These are phyloP conservation scores for Seira ritae DNA, from an alignment of 2,888 invertebrate genomes.

Conservation along the genomic window DNA sequence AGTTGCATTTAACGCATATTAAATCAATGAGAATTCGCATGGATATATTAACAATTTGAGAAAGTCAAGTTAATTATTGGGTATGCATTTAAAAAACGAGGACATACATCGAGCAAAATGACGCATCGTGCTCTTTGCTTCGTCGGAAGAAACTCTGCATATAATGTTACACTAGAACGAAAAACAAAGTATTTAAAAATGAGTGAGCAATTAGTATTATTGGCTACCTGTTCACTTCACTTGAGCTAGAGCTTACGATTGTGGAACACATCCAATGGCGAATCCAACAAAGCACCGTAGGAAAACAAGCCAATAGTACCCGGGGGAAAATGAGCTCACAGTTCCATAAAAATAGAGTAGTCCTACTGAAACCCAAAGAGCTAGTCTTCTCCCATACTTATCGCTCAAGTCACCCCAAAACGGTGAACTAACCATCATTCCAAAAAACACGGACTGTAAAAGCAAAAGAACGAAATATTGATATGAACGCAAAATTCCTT, in stretches of 20 bases:
- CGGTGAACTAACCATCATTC: constrained; percentile 98
- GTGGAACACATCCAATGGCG: constrained; percentile 97
- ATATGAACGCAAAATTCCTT: neutral
- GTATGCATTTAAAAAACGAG: too few species aligned
- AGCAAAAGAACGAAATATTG: neutral
- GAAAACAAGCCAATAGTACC: constrained; percentile 92
- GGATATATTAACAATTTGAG: neutral
- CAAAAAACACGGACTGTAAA: constrained; percentile 84
- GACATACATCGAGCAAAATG: constrained; percentile 92
- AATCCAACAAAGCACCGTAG: constrained; percentile 95
- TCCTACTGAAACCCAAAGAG: constrained; percentile 92
- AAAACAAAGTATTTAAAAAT: constrained; percentile 19
- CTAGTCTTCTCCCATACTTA: constrained; percentile 87
- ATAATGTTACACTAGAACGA: constrained; percentile 89
- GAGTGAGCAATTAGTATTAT: neutral
- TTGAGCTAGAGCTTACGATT: constrained; percentile 91
- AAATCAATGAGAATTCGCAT: neutral
- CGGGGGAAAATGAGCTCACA: constrained; percentile 92
- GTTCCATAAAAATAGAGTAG: constrained; percentile 93
- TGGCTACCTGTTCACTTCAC: constrained; percentile 2
- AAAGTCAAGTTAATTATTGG: neutral
- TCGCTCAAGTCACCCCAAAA: constrained; percentile 98
- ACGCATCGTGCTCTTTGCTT: constrained; percentile 96
- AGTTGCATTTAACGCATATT: constrained; percentile 45
- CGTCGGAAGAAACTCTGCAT: constrained; percentile 96